These are phyloP conservation scores for Tetheella fluctuosa DNA, from an alignment of 2,888 invertebrate species.

Conservation along the genomic window DNA sequence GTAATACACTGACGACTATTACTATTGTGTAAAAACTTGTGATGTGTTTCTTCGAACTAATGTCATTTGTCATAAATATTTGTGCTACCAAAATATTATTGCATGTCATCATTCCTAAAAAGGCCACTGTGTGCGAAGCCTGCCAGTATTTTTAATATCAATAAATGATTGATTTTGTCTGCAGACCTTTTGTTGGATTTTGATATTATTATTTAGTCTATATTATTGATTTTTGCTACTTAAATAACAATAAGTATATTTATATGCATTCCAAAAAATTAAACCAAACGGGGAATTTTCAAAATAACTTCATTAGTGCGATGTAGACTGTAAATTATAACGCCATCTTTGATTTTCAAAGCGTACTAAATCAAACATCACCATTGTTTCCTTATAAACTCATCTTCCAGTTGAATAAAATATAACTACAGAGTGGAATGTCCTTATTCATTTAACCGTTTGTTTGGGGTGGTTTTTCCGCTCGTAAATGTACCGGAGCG, in stretches of 20 bases:
- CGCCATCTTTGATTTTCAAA: not conserved
- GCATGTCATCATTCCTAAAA: constrained; percentile 56
- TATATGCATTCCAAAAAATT: too few species aligned
- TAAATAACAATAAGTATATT: too few species aligned
- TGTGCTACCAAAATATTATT: constrained; percentile 41
- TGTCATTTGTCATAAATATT: constrained; percentile 60
- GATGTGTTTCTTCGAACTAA: constrained; percentile 30
- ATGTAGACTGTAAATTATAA: too few species aligned
- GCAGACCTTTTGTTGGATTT: not conserved
- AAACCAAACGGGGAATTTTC: not conserved
- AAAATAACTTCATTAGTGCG: not conserved
- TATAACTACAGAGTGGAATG: constrained; percentile 44
- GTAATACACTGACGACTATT: too few species aligned
- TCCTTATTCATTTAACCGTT: constrained; percentile 78
- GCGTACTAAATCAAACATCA: not conserved
- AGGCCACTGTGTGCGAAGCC: constrained; percentile 31
- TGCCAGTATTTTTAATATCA: constrained; percentile 15
- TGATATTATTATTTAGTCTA: not conserved
- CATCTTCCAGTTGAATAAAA: not conserved
- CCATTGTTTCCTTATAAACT: not conserved
- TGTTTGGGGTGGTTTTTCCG: constrained; percentile 79
- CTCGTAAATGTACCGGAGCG: constrained; percentile 64
- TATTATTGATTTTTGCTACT: too few species aligned
- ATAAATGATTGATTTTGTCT: not conserved
- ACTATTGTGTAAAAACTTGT: too few species aligned